Evolutionary conservation across 2,888 invertebrate species (phyloP).

Genomic region (Agapetus fuscipes): DNA sequence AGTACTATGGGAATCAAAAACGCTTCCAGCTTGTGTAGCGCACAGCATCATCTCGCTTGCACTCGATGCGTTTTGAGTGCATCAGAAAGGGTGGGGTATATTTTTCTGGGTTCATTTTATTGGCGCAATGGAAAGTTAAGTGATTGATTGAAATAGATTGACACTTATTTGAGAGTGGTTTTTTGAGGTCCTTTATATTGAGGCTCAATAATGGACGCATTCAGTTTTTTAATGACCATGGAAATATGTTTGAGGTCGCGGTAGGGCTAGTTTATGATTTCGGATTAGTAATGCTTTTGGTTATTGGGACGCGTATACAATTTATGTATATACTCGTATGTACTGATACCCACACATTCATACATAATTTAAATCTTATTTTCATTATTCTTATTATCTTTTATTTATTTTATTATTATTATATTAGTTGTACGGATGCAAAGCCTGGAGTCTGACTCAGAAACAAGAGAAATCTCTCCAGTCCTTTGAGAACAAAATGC

Average conservation of each 20-base stretch:
- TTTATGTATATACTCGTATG: no score
- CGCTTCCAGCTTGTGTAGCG: neutral
- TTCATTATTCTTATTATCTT: no score
- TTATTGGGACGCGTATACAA: no score
- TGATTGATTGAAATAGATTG: slow-evolving; percentile 22
- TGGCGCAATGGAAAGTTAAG: slow-evolving; percentile 7
- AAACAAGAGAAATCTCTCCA: no score
- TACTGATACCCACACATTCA: no score
- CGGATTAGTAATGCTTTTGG: no score
- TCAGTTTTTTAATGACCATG: slow-evolving; percentile 21
- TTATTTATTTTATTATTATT: no score
- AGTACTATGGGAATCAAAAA: slow-evolving; percentile 15
- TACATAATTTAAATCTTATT: no score
- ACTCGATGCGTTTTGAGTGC: neutral
- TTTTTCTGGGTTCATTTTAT: neutral
- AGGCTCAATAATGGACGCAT: slow-evolving; percentile 15
- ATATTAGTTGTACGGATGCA: no score
- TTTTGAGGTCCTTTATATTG: slow-evolving; percentile 12
- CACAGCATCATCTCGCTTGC: neutral
- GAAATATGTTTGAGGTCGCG: slow-evolving; percentile 1
- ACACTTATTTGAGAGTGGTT: slow-evolving; percentile 18
- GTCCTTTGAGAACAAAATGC: no score
- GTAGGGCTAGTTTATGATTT: neutral
- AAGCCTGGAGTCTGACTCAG: no score
- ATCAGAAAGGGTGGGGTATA: neutral